Conservation (phyloP, 1,140 invertebrate species). For the Tenebrio molitor region DNA sequence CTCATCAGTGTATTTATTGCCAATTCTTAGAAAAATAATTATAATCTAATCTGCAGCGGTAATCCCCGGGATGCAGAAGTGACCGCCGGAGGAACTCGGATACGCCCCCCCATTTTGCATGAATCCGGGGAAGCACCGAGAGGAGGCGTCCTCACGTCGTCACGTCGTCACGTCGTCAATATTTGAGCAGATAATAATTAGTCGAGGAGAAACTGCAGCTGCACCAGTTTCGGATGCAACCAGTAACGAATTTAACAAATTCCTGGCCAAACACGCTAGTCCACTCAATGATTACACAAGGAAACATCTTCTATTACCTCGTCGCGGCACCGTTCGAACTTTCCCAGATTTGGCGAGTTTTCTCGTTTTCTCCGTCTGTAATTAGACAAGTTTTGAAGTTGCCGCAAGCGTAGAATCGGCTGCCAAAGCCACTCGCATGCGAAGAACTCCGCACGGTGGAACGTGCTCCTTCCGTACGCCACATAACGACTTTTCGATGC, state of each 20-base stretch:
- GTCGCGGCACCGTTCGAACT: slow-evolving; percentile 50
- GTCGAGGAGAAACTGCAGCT: background rate
- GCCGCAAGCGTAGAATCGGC: slow-evolving; percentile 49
- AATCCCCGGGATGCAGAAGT: too few relatives aligned
- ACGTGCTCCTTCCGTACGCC: slow-evolving; percentile 31
- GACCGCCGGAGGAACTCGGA: too few relatives aligned
- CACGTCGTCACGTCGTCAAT: slow-evolving; percentile 21
- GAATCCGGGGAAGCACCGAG: background rate
- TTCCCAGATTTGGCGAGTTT: slow-evolving; percentile 56
- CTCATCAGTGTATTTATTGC: too few relatives aligned
- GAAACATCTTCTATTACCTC: slow-evolving; percentile 45
- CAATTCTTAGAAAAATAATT: too few relatives aligned
- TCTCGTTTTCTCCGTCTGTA: slow-evolving; percentile 54
- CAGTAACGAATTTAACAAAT: slow-evolving; percentile 21
- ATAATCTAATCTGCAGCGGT: too few relatives aligned
- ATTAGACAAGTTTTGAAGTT: slow-evolving; percentile 57
- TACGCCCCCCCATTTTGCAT: too few relatives aligned
- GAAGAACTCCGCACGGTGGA: slow-evolving; percentile 33
- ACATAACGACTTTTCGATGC: slow-evolving; percentile 35
- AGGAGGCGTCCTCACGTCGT: too few relatives aligned
- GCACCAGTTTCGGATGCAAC: background rate
- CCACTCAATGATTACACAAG: slow-evolving; percentile 46
- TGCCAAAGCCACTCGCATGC: slow-evolving; percentile 49
- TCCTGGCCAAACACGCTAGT: slow-evolving; percentile 35
- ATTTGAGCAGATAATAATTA: slow-evolving; percentile 40